phyloP scores from a whole-genome alignment of 2,888 invertebrate genomes.

The Acleris holmiana region DNA sequence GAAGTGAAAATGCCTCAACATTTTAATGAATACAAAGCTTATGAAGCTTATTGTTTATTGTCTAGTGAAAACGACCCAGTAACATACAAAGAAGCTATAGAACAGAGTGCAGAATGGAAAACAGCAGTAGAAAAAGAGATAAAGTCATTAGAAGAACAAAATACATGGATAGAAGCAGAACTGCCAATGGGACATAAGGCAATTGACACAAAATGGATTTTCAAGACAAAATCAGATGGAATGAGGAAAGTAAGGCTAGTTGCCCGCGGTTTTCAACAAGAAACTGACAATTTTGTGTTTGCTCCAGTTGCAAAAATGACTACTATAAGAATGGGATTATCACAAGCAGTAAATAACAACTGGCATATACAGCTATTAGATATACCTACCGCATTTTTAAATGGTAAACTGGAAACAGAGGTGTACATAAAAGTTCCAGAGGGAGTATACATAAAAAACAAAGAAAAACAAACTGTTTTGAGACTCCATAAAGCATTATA shows the following conservation, averaged over 20 bases:
- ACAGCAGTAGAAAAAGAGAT: slow-evolving; percentile 24
- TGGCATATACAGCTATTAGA: slow-evolving; percentile 34
- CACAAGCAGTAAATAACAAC: slow-evolving; percentile 25
- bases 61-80: slow-evolving; percentile 9
- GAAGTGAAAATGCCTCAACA: background rate
- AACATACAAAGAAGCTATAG: slow-evolving; percentile 14
- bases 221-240: slow-evolving; percentile 31
- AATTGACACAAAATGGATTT: slow-evolving; percentile 38
- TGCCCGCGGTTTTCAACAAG: slow-evolving; percentile 25
- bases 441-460: slow-evolving; percentile 13
- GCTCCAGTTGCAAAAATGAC: slow-evolving; percentile 37
- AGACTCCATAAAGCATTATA: slow-evolving; percentile 34
- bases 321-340: slow-evolving; percentile 24
- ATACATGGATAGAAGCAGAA: slow-evolving; percentile 16
- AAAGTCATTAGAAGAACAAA: slow-evolving; percentile 9
- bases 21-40: background rate
- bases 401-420: slow-evolving; percentile 32
- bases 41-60: slow-evolving; percentile 10
- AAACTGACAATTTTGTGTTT: slow-evolving; percentile 17
- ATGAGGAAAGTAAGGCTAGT: slow-evolving; percentile 22
- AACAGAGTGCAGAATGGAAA: slow-evolving; percentile 7
- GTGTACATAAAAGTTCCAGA: slow-evolving; percentile 37
- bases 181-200: slow-evolving; percentile 23
- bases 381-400: slow-evolving; percentile 39
- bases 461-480: slow-evolving; percentile 33